Evolutionary conservation across 1,140 invertebrate genomes (phyloP), one percentile per base, ranked within the genome.

Genomic region (Magallana ariakensis): DNA sequence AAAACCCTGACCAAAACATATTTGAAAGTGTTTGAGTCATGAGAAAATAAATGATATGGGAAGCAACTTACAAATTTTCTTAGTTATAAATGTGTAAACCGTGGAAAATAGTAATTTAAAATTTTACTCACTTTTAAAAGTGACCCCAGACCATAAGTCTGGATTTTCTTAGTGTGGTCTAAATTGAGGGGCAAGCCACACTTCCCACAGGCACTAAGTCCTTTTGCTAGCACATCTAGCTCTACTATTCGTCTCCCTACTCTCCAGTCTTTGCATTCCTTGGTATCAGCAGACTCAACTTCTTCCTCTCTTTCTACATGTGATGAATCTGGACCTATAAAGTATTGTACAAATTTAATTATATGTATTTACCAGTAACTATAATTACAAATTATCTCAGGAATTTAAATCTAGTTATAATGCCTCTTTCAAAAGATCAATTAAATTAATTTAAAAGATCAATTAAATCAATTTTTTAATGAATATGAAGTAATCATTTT

Each of bases 121-220:
- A 1, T 33, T 33, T 33, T 33, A 33, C 33, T 33, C 33, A 53
- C 26, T 6, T 55, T 82, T 82, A 53, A 82, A 19, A n/a, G 16
- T 82, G 84, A 57, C 8, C 57, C 19, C 10, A 75, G 15, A 46
- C 60, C 84, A 85, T 70, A 70, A 19, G 56, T 85, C 19, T 62
- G 60, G 10, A 70, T 53, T 15, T 58, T 22, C 54, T 22, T 54
- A 16, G 84, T 56, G 54, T 85, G 84, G 26, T 19, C 11, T 1
- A 85, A 54, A n/a, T 85, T 26, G 16, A 85, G 84, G 22, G 60
- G 84, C 33, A 70, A 33, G 15, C 62, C 84, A 85, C 62, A 85
- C 58, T 70, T 70, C n/a, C 62, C n/a, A 53, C 84, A 85, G 13
- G 58, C 62, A 62, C 22, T 33, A 1, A 85, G 60, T 16, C 3